phyloP scores from a whole-genome alignment of 2,888 invertebrate genomes.

The Malacosoma neustria region DNA sequence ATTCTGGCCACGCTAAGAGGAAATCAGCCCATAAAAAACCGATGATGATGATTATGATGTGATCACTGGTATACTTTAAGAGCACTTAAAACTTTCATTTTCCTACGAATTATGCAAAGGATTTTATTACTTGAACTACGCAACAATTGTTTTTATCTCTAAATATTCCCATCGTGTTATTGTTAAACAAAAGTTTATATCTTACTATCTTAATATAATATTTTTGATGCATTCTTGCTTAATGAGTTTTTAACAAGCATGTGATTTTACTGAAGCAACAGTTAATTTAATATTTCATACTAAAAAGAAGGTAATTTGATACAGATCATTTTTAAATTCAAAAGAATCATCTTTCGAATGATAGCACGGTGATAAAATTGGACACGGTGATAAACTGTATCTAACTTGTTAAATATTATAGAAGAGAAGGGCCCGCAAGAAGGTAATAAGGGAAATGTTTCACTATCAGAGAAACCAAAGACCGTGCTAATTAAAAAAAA shows the following conservation, averaged over 20 bases:
- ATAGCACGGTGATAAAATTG: too few species aligned
- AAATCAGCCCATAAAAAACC: conserved; percentile 11
- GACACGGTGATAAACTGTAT: too few species aligned
- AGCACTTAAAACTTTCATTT: conserved; percentile 35
- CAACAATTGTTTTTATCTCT: conserved; percentile 15
- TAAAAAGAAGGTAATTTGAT: background rate
- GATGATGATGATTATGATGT: too few species aligned
- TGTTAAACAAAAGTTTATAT: conserved; percentile 17
- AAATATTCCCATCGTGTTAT: conserved; percentile 30
- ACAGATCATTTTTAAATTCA: too few species aligned
- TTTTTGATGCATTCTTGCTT: conserved; percentile 2
- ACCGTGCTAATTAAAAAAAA: too few species aligned
- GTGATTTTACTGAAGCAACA: background rate
- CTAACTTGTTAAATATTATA: too few species aligned
- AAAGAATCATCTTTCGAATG: too few species aligned
- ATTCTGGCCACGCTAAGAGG: too few species aligned
- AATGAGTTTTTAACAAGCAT: background rate
- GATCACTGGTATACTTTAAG: too few species aligned
- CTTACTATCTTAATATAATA: conserved; percentile 16
- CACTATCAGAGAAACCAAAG: too few species aligned
- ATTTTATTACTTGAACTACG: conserved; percentile 14
- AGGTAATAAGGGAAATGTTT: too few species aligned
- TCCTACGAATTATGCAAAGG: conserved; percentile 24
- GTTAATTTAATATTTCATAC: background rate
- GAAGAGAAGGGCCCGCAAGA: too few species aligned